phyloP scores from a whole-genome alignment of 2,888 invertebrate species.

The Spodoptera exigua region DNA sequence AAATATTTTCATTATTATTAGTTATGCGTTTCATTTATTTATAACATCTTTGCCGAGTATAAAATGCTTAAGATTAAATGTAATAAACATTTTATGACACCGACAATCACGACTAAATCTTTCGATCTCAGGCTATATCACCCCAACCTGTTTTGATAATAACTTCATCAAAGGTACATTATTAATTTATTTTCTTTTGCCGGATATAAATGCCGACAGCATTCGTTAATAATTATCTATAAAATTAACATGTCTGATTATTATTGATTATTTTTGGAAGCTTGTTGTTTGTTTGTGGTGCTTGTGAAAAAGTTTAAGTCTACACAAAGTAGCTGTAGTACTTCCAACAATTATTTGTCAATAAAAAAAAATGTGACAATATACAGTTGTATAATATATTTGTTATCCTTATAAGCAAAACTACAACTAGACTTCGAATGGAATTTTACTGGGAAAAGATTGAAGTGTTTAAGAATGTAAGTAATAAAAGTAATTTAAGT shows the following conservation, averaged over 20 bases:
- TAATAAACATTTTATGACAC: conserved; percentile 44
- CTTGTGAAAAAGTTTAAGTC: too few relatives aligned
- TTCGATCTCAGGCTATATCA: conserved; percentile 14
- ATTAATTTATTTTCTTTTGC: conserved; percentile 54
- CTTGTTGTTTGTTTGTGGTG: conserved; percentile 27
- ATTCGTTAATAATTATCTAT: conserved; percentile 49
- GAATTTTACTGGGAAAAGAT: too few relatives aligned
- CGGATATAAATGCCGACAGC: conserved; percentile 51
- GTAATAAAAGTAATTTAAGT: too few relatives aligned
- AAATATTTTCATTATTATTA: too few relatives aligned
- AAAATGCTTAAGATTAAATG: conserved; percentile 8
- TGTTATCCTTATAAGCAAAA: too few relatives aligned
- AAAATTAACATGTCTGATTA: conserved; percentile 62
- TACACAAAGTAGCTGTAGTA: too few relatives aligned
- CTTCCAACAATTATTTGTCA: too few relatives aligned
- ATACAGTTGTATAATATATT: too few relatives aligned
- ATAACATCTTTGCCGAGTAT: background rate
- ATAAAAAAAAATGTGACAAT: too few relatives aligned
- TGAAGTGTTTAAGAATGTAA: too few relatives aligned
- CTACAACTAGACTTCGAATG: too few relatives aligned
- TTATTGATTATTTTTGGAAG: conserved; percentile 59
- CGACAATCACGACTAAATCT: conserved; percentile 32
- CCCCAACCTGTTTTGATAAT: conserved; percentile 54
- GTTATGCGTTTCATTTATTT: background rate
- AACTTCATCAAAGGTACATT: conserved; percentile 48